A percentile compares a stretch with the other conserved stretches of the same genome.
phyloP scores from a whole-genome alignment of 92 coral and sea anemone genomes.

The Paragorgia papillata region DNA sequence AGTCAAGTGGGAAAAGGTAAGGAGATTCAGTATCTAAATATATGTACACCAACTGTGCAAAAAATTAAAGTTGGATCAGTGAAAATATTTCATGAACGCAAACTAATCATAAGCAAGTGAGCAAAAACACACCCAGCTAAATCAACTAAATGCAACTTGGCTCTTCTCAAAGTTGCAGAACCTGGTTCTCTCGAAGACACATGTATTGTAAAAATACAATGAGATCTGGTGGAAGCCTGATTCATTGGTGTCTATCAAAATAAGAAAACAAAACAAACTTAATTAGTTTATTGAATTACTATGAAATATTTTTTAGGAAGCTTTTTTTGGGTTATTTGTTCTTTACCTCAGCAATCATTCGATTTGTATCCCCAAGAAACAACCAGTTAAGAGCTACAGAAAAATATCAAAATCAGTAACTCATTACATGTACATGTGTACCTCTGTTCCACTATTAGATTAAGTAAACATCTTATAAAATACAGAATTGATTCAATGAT shows the following conservation, averaged over 20 bases:
- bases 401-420: not conserved
- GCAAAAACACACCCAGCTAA: conserved; percentile 82
- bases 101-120: no score
- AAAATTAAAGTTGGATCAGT: no score
- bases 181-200: conserved; percentile 85
- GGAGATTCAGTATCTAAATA: no score
- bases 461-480: not conserved
- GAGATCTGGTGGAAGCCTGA: conserved; percentile 97
- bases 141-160: conserved; percentile 94
- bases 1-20: no score
- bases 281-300: not conserved
- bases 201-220: conserved; percentile 94
- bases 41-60: no score
- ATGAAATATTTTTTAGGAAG: no score
- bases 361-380: conserved; percentile 96
- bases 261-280: not conserved
- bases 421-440: no score
- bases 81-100: no score
- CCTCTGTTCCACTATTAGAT: not conserved
- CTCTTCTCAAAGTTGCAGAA: conserved; percentile 90
- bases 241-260: conserved; percentile 90
- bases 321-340: not conserved
- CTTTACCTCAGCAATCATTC: conserved; percentile 97
- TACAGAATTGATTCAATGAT: not conserved
- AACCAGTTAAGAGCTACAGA: conserved; percentile 81